Evolutionary conservation across 2,888 invertebrate genomes (phyloP).

Genomic region (Abrostola tripartita): DNA sequence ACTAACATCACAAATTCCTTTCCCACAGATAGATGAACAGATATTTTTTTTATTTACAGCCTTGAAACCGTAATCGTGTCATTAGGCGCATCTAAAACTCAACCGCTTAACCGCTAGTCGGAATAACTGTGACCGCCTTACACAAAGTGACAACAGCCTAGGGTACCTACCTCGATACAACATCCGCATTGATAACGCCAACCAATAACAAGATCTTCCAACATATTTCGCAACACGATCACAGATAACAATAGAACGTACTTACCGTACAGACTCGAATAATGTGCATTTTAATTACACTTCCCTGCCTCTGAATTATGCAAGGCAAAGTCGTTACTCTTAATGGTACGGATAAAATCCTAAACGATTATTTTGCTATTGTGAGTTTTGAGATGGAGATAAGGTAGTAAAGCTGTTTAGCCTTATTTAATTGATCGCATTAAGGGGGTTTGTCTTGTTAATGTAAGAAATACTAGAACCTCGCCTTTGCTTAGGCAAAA

Average conservation of each 20-base stretch:
- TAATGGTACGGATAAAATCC: slow-evolving; percentile 78
- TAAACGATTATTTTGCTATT: slow-evolving; percentile 72
- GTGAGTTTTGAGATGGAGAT: slow-evolving; percentile 59
- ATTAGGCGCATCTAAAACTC: too few relatives aligned
- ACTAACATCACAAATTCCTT: too few relatives aligned
- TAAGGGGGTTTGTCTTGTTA: slow-evolving; percentile 26
- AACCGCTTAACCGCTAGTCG: too few relatives aligned
- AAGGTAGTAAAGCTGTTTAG: slow-evolving; percentile 39
- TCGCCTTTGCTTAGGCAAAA: neutral
- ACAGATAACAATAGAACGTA: slow-evolving; percentile 54
- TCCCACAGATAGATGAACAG: too few relatives aligned
- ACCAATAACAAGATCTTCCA: slow-evolving; percentile 64
- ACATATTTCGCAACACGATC: slow-evolving; percentile 72
- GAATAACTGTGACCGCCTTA: too few relatives aligned
- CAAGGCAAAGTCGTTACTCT: slow-evolving; percentile 73
- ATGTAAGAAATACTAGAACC: neutral
- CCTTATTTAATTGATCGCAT: slow-evolving; percentile 44
- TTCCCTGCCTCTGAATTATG: slow-evolving; percentile 75
- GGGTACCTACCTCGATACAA: slow-evolving; percentile 41
- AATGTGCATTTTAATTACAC: slow-evolving; percentile 82
- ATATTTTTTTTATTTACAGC: too few relatives aligned
- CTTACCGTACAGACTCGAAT: slow-evolving; percentile 53
- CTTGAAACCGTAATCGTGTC: too few relatives aligned
- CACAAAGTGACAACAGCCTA: too few relatives aligned
- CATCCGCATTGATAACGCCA: slow-evolving; percentile 67